phyloP scores from a whole-genome alignment of 2,113 vertebrate genomes.

The Poecilia latipinna region DNA sequence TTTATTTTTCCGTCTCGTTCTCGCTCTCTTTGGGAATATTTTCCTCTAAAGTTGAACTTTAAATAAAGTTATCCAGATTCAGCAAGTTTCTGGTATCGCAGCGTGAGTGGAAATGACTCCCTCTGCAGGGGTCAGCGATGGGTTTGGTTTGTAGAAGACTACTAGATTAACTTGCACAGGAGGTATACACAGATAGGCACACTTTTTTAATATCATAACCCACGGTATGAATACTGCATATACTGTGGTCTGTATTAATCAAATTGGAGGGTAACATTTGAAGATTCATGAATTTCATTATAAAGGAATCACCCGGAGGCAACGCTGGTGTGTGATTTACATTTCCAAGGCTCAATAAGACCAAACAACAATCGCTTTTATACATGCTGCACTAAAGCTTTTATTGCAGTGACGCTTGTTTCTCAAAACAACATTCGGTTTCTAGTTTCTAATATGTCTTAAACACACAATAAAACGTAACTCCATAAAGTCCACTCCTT shows the following conservation, averaged over 20 bases:
- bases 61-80: neutral
- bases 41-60: neutral
- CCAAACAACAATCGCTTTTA: neutral
- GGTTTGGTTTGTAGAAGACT: neutral
- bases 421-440: constrained; percentile 22
- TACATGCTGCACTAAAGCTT: constrained; percentile 8
- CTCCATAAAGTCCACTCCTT: constrained; percentile 9
- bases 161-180: constrained; percentile 9
- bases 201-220: neutral
- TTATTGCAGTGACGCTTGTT: constrained; percentile 19
- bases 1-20: neutral
- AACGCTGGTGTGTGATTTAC: constrained; percentile 8
- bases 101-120: neutral
- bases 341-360: neutral
- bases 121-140: constrained; percentile 6
- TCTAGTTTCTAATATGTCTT: constrained; percentile 7
- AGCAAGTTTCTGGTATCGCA: constrained; percentile 3
- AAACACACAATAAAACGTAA: constrained; percentile 14
- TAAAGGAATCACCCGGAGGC: neutral
- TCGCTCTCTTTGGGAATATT: neutral
- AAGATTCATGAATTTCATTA: constrained; percentile 6
- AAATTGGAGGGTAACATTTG: neutral
- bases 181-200: neutral
- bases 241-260: neutral
- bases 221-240: neutral